These are phyloP conservation scores for Rapana venosa DNA, from an alignment of 2,888 invertebrate genomes.

Conservation along the genomic window DNA sequence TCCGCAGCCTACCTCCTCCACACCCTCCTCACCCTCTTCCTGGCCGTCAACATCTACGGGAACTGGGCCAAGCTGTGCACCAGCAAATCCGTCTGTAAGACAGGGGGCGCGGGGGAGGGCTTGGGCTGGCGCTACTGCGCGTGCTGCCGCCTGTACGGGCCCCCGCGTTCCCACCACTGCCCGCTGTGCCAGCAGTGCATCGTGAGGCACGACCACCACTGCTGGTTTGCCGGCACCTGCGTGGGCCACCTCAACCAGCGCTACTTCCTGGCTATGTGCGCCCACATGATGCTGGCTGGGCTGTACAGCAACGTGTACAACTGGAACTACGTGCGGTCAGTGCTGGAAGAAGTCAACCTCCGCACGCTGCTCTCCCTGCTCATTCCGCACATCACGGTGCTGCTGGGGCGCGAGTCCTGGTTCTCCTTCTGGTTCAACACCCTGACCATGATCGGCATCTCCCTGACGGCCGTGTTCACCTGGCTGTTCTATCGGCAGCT, in stretches of 20 bases:
- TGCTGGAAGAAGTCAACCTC: conserved; percentile 70
- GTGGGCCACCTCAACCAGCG: conserved; percentile 91
- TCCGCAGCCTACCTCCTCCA: conserved; percentile 39
- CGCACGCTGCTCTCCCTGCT: conserved; percentile 66
- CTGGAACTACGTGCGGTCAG: conserved; percentile 64
- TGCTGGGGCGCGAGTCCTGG: conserved; percentile 70
- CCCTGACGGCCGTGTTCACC: conserved; percentile 78
- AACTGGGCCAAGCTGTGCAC: conserved; percentile 88
- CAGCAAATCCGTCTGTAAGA: neutral
- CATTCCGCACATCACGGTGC: conserved; percentile 82
- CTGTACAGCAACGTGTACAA: conserved; percentile 76
- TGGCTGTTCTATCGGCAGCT: conserved; percentile 81
- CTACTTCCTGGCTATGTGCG: conserved; percentile 88
- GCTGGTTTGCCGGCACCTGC: conserved; percentile 92
- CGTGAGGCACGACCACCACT: conserved; percentile 83
- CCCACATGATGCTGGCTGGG: conserved; percentile 85
- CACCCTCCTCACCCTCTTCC: conserved; percentile 80
- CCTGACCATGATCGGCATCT: conserved; percentile 62
- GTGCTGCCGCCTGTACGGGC: conserved; percentile 85
- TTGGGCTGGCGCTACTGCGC: conserved; percentile 64
- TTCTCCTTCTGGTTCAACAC: conserved; percentile 61
- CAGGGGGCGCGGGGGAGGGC: neutral
- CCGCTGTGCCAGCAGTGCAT: conserved; percentile 89
- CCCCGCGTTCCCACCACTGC: conserved; percentile 89
- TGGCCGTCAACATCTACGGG: conserved; percentile 87